Evolutionary conservation across 2,797 vertebrate species (phyloP), one percentile per base, ranked within the genome.

Genomic region (Clamator glandarius): DNA sequence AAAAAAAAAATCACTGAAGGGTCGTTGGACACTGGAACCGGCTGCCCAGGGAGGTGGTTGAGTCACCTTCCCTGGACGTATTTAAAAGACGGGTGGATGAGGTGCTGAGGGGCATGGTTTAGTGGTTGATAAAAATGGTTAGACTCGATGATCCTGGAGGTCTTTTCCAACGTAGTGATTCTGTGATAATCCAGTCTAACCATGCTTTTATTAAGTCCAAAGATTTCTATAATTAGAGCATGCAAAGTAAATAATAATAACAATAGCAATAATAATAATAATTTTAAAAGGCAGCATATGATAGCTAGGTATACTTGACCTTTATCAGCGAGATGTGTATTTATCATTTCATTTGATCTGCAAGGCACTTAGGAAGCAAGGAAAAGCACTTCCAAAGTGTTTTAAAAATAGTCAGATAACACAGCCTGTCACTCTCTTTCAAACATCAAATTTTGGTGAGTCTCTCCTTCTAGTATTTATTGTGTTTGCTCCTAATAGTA

Each of bases 341-440:
- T 93, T 96, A 81, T 92, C 64, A 50, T 92, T 91, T 90, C 87
- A 92, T 62, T 82, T 92, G 73, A 91, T 92, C 87, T 95, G 48
- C 82, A 39, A 91, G 66, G 83, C 85, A 96, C 92, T 96, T 90
- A 33, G 5, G 69, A 77, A 94, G 73, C 92, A 87, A 92, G 90
- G 72, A 78, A 89, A 95, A 69, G 79, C 87, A 93, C 92, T 94
- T 95, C 62, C 4, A 41, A 66, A 88, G n/a, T 26, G 59, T 84
- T 85, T 92, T 95, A 96, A 95, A 94, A 95, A 93, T 84, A 96
- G 68, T 77, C 73, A 75, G 76, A 66, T 84, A 70, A 74, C 68
- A 44, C 58, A 91, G 25, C 55, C 54, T 86, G 48, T 44, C 63
- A 52, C 58, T 62, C 28, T 81, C 11, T 79, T 70, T 46, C 35